Percentiles rank a stretch among this genome's conserved stretches.
Evolutionary conservation across 2,888 invertebrate genomes (phyloP).

Genomic region (Lucinisca nassula): DNA sequence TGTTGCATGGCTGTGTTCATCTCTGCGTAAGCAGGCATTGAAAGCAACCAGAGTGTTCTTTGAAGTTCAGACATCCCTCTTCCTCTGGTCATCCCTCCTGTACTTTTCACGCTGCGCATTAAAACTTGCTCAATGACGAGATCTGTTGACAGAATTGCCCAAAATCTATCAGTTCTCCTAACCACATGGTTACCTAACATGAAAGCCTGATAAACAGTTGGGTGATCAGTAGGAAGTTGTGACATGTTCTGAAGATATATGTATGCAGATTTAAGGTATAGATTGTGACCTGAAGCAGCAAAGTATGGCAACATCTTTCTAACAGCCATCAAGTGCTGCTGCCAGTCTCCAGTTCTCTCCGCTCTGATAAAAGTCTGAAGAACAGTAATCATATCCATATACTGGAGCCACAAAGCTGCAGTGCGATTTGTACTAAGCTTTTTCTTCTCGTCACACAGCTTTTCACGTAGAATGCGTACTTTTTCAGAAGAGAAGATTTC

Average conservation of each 20-base stretch:
- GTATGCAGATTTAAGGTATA: background rate
- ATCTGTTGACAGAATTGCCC: background rate
- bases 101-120: background rate
- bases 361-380: constrained; percentile 18
- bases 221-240: background rate
- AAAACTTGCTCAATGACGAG: constrained; percentile 9
- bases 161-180: background rate
- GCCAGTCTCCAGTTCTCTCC: background rate
- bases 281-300: constrained; percentile 2
- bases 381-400: constrained; percentile 47
- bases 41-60: background rate
- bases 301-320: background rate
- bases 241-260: background rate
- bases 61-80: background rate
- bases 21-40: background rate
- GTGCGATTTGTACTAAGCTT: background rate
- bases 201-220: background rate
- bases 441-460: background rate
- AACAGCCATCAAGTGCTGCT: background rate
- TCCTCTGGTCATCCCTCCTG: background rate
- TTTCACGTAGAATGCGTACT: background rate
- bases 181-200: background rate
- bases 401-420: constrained; percentile 39
- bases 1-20: background rate
- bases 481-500: constrained; percentile 2